Base-by-base conservation (phyloP, 1,140 invertebrate species). In the Littorina saxatilis region DNA sequence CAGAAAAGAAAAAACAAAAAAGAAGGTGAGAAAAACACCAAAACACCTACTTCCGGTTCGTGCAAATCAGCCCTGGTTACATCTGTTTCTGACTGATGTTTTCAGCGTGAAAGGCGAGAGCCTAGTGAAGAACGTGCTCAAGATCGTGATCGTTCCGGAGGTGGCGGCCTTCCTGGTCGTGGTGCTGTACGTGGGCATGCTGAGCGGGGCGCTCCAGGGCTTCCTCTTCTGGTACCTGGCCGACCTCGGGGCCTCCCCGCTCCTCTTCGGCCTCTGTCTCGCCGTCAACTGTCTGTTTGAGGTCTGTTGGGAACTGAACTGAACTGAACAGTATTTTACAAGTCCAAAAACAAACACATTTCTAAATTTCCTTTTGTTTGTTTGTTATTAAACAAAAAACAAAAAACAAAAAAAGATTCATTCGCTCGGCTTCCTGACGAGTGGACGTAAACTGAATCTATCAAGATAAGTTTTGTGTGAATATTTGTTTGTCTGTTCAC, bases 61-160 rank as follows among this genome's bases (percentile, higher is more conserved):
- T 89, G 86, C 84, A 90, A 39, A n/a, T 81, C 43, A 29, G 84
- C 13, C 74, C 63, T 27, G 77, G 79, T 32, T 76, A 47, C 1
- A 82, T 88, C n/a, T 83, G 87, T 74, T 92, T 86, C 68, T 61
- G 74, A 5, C 37, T 87, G 9, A 84, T 86, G 5, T 90, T 91
- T 76, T 89, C 75, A 90, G 35, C 85, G 80, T 35, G 17, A 86
- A 1, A 3, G 84, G 2, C 50, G 87, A 37, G 80, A 80, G 1
- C 4, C 88, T 13, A 72, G 84, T 63, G 84, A 86, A 35, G 32
- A 80, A 37, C 20, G 20, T 76, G 4, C 35, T 76, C 13, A n/a
- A 23, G 27, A 87, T 87, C 79, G 63, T 90, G 52, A 79, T 68
- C 23, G 79, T 85, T 66, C 32, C 29, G 11, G 27, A 82, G n/a